Evolutionary conservation across 2,113 vertebrate genomes (phyloP), one percentile per base, ranked within the genome.

Genomic region (Pelusios castaneus): DNA sequence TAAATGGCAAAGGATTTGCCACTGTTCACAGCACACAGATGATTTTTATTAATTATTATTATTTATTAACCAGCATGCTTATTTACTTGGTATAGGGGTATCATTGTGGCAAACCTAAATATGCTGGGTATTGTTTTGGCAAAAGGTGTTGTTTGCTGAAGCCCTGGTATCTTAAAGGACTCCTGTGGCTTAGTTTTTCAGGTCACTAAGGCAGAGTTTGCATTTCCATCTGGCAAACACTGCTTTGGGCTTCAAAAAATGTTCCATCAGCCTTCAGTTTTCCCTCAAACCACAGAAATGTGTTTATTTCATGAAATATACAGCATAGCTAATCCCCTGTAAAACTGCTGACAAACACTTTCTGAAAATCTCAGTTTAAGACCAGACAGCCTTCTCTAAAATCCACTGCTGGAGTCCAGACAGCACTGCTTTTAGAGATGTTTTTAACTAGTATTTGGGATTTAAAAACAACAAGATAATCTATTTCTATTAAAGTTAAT

Each of bases 21-120:
- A 17, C 11, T 94, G 82, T 24, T 47, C 21, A 67, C 16, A 51
- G 60, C 11, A 63, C 38, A 29, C 60, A 25, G 91, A 90, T n/a
- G 38, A 11, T n/a, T n/a, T n/a, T n/a, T n/a, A n/a, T n/a, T n/a
- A n/a, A n/a, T 0, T 0, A 0, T 1, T 56, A 27, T 38, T 89
- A 70, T 51, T 60, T 89, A 75, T 25, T 21, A 76, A 25, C 70
- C 38, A 73, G 38, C 38, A 73, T 21, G 70, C 24, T 45, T 43
- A 13, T 41, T 45, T 45, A 70, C 12, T 45, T 76, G 41, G 41
- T 12, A 76, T 14, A 27, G 13, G 24, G 43, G 41, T 76, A 76
- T 45, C 43, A 16, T 75, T 45, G 24, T 17, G 41, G 82, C 13
- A 41, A 76, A 24, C 10, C 75, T 63, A 75, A 91, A 76, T 27